Evolutionary conservation across 2,888 invertebrate genomes (phyloP), one percentile per base, ranked within the genome.

Genomic region (Heliconius sara): DNA sequence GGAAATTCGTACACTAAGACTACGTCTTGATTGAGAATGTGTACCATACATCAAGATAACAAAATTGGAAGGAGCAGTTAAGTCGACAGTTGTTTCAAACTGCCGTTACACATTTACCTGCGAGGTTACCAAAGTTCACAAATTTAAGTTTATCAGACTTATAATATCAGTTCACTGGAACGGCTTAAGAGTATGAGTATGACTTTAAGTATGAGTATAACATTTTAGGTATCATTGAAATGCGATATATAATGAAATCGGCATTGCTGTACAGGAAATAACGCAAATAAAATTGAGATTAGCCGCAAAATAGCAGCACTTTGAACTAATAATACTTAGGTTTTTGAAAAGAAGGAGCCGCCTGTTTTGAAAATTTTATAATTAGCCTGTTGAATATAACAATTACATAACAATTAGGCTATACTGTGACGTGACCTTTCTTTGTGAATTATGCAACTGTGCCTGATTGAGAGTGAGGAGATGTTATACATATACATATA

Each of bases 141-240:
- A 70, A 72, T 76, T 77, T 79, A 80, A 77, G 80, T 79, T 82
- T 82, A 79, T 80, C 80, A 77, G 63, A 80, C 80, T 75, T 77
- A 66, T 79, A 77, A 79, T 80, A 77, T 77, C 75, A 72, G 74
- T 79, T 77, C 47, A 72, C 39, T 75, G 78, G 71, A 71, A 70
- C 79, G 27, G 27, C 52, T 82, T 71, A 30, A 65, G 76, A 74
- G 73, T 80, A n/a, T 34, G 74, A 80, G 79, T 79, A 78, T 57
- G 80, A 75, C 76, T 79, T 73, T 57, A 73, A n/a, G n/a, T 66
- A 78, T 66, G 72, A 39, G 57, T 66, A 66, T 73, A 57, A 66
- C 66, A 22, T 67, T 73, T 73, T 67, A 34, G n/a, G 19, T 34
- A 43, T 57, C 22, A 9, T 68, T 77, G 27, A 68, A 74, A 77